Evolutionary conservation across 1,140 invertebrate genomes (phyloP).

Genomic region (Apis cerana): DNA sequence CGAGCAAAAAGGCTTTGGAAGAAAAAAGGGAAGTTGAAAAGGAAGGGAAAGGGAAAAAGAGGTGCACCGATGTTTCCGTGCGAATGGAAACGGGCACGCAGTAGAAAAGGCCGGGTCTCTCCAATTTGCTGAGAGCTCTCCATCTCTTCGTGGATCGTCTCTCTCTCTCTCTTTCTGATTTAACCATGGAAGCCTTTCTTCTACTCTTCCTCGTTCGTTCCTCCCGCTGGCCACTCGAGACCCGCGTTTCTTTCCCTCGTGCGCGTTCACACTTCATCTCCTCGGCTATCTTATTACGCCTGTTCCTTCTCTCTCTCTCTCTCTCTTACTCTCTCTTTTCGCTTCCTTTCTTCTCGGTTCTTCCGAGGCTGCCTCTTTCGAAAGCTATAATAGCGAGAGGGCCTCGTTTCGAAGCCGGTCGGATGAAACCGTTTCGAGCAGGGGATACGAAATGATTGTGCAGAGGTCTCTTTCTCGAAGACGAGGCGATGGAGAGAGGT

Average conservation of each 20-base stretch:
- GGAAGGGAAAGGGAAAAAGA: conserved; percentile 33
- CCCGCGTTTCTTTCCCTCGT: conserved; percentile 13
- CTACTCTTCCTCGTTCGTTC: not conserved
- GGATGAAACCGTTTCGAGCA: no score
- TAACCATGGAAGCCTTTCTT: not conserved
- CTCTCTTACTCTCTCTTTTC: not conserved
- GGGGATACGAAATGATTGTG: no score
- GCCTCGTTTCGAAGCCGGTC: no score
- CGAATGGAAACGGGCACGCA: conserved; percentile 53
- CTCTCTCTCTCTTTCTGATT: not conserved
- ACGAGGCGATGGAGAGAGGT: no score
- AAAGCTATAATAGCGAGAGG: no score
- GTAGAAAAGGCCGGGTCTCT: conserved; percentile 52
- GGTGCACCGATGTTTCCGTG: conserved; percentile 48
- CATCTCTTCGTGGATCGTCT: conserved; percentile 22
- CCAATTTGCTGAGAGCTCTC: conserved; percentile 57
- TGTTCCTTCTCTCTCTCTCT: not conserved
- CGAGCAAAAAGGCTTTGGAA: not conserved
- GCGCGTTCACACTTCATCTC: conserved; percentile 36
- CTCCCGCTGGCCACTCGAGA: conserved; percentile 2
- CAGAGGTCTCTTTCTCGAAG: no score
- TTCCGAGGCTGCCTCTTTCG: no score
- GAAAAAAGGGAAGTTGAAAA: conserved; percentile 14
- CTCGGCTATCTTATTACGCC: conserved; percentile 45
- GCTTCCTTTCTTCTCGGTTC: not conserved